Evolutionary conservation across 2,113 vertebrate species (phyloP).

Genomic region (Felis chaus): DNA sequence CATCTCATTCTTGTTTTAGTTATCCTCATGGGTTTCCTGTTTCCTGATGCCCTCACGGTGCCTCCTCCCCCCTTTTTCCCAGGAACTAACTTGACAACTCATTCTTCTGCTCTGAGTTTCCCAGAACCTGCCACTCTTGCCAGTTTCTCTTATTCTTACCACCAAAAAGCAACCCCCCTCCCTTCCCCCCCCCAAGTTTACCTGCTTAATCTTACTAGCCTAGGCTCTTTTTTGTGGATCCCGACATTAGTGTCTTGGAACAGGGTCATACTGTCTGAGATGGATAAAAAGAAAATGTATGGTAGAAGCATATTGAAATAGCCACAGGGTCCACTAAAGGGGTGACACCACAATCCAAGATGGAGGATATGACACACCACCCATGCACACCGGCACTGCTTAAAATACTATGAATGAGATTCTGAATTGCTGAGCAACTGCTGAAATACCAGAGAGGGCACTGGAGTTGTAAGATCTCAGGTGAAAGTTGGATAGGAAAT

Average conservation of each 20-base stretch:
- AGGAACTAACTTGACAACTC: background rate
- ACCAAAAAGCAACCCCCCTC: background rate
- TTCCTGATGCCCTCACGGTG: background rate
- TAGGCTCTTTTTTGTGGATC: background rate
- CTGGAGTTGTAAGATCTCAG: background rate
- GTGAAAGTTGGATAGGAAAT: background rate
- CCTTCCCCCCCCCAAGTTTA: background rate
- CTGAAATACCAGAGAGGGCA: background rate
- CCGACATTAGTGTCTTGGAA: background rate
- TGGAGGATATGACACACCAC: background rate
- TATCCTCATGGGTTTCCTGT: background rate
- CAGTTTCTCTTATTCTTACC: background rate
- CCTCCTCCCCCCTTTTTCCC: background rate
- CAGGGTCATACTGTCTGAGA: background rate
- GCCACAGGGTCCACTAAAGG: background rate
- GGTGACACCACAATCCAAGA: background rate
- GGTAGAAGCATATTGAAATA: background rate
- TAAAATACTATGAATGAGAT: background rate
- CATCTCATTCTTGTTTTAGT: background rate
- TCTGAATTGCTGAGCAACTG: background rate
- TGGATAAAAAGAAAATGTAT: background rate
- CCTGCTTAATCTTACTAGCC: background rate
- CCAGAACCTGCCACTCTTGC: background rate
- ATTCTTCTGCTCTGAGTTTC: background rate
- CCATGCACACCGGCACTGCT: no score